Percentiles rank a stretch among this genome's conserved stretches.
These are phyloP conservation scores for Sanderia malayensis DNA, from an alignment of 30 jellyfish, hydroid and myxozoan genomes.

Conservation along the genomic window DNA sequence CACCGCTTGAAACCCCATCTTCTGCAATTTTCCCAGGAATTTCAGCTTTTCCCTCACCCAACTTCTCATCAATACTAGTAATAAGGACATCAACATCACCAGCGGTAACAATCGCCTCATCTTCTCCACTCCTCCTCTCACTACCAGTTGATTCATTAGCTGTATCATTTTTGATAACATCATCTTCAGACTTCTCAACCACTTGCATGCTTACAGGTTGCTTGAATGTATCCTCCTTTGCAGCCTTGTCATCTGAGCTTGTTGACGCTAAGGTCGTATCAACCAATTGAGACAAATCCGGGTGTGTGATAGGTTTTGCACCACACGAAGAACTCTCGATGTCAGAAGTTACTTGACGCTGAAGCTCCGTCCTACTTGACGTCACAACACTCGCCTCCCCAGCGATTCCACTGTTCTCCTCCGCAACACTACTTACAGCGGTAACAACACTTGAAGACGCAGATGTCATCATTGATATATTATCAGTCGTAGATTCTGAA, in stretches of 20 bases:
- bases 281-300: neutral
- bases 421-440: neutral
- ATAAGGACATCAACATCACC: conserved; percentile 48
- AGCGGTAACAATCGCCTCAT: no score
- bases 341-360: neutral
- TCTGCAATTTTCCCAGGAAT: no score
- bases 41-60: conserved; percentile 61
- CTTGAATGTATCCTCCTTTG: no score
- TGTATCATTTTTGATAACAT: no score
- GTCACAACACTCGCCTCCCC: neutral
- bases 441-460: no score
- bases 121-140: no score
- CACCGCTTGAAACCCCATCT: no score
- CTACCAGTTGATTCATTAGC: no score
- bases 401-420: neutral
- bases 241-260: neutral
- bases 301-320: neutral
- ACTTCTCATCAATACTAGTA: conserved; percentile 30
- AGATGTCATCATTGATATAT: no score
- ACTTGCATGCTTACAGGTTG: no score
- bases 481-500: no score
- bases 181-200: no score
- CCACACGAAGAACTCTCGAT: neutral
- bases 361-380: neutral
- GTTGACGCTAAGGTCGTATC: neutral